Conservation (phyloP, 30 jellyfish, hydroid and myxozoan genomes). For the Hydractinia echinata region DNA sequence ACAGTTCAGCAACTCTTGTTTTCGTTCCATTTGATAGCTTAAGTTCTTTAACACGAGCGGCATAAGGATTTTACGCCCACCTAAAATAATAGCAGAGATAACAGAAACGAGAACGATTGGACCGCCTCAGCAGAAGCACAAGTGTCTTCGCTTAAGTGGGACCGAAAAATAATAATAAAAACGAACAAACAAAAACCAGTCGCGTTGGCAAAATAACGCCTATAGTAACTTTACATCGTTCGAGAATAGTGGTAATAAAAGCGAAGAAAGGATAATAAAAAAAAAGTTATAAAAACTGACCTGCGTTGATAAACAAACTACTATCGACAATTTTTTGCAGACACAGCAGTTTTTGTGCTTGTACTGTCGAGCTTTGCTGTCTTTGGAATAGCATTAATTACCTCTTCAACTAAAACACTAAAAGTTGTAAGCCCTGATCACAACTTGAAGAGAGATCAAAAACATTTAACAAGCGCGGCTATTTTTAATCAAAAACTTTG, state of each 20-base stretch:
- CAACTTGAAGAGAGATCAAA: too few species aligned
- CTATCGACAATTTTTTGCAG: slow-evolving; percentile 52
- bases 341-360: slow-evolving; percentile 51
- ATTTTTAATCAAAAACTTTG: too few species aligned
- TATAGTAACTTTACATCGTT: background rate
- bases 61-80: slow-evolving; percentile 42
- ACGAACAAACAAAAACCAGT: background rate
- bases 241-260: background rate
- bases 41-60: slow-evolving; percentile 60
- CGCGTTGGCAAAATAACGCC: background rate
- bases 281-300: slow-evolving; percentile 13
- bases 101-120: too few species aligned
- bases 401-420: background rate
- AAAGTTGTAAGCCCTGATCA: too few species aligned
- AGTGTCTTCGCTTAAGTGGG: too few species aligned
- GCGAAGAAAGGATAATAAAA: background rate
- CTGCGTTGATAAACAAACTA: slow-evolving; percentile 48
- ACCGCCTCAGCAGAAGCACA: too few species aligned
- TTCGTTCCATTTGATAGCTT: slow-evolving; percentile 54
- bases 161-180: background rate
- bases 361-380: slow-evolving; percentile 46
- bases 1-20: slow-evolving; percentile 72
- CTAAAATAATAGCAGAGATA: slow-evolving; percentile 18
- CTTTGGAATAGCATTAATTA: slow-evolving; percentile 42
- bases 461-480: too few species aligned